Base-by-base conservation (phyloP, 2,113 vertebrate species). In the Phyllostomus discolor region DNA sequence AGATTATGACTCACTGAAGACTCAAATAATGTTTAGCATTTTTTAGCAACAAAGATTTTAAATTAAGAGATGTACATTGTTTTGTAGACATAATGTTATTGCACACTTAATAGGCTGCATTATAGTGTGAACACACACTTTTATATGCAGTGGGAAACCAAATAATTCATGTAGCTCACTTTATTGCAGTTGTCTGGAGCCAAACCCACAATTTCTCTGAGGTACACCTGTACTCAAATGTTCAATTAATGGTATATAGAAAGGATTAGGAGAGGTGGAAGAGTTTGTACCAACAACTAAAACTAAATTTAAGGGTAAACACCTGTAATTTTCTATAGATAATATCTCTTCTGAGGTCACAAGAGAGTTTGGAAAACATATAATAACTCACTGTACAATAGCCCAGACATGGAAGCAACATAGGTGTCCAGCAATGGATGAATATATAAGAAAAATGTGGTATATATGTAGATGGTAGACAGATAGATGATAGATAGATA, bases 271-370 rank as follows among this genome's bases (percentile, higher is more conserved):
- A 64, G 78, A 52, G 20, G 19, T 35, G 31, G 57, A 85, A 86
- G 19, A 86, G 19, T 73, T 73, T 82, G 17, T 88, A 64, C 20
- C 66, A 82, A 79, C 31, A 86, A 28, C 10, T 46, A 28, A 82
- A 89, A 88, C 46, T 78, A 90, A 95, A 90, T 50, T 31, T 50
- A 86, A 91, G 59, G 26, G 28, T 91, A 91, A 91, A 22, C 5
- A 20, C 33, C 10, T 80, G 43, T 91, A 46, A 70, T 72, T 78
- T 78, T 91, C 83, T 41, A 48, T 54, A 80, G 41, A 84, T 3
- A 91, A 66, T 4, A 35, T 75, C 17, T 79, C 17, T 80, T 69
- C 62, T 82, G 73, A 66, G 3, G 11, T 11, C 50, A 78, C 28
- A 35, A 4, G 52, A 79, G n/a, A 22, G 8, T 43, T 93, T 85